Evolutionary conservation across 2,888 invertebrate genomes (phyloP).

Genomic region (Pachydiplax longipennis): DNA sequence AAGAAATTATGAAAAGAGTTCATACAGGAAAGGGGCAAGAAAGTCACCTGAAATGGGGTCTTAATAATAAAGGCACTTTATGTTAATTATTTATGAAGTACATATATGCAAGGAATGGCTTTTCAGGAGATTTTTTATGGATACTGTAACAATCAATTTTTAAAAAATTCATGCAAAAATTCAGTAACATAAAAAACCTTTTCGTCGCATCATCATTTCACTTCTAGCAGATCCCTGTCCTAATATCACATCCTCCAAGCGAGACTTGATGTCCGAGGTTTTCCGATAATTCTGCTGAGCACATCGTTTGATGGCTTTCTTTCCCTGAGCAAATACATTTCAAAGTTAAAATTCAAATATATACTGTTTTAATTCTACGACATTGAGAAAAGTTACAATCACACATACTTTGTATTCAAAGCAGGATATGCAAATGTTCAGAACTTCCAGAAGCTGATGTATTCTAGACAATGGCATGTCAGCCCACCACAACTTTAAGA

Average conservation of each 20-base stretch:
- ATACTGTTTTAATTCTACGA: not conserved
- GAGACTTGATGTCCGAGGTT: constrained; percentile 84
- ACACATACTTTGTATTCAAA: constrained; percentile 83
- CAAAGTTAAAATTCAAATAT: constrained; percentile 52
- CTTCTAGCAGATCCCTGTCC: constrained; percentile 91
- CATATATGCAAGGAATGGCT: too few relatives aligned
- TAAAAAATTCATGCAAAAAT: not conserved
- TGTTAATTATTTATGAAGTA: too few relatives aligned
- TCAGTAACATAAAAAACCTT: constrained; percentile 65
- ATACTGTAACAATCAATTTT: too few relatives aligned
- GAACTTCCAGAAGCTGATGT: constrained; percentile 80
- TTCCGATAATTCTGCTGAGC: constrained; percentile 74
- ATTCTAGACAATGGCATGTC: constrained; percentile 80
- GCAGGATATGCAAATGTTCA: constrained; percentile 85
- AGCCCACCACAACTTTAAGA: constrained; percentile 80
- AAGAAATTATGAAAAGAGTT: too few relatives aligned
- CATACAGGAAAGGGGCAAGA: too few relatives aligned
- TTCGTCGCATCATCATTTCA: constrained; percentile 87
- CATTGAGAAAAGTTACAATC: not conserved
- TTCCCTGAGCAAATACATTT: constrained; percentile 61
- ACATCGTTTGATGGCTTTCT: constrained; percentile 71
- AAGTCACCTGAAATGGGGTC: too few relatives aligned
- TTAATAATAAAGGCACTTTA: too few relatives aligned
- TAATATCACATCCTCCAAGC: constrained; percentile 89
- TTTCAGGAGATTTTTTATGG: too few relatives aligned